Evolutionary conservation across 2,797 vertebrate species (phyloP), one percentile per base, ranked within the genome.

Genomic region (Muscicapa comitata): DNA sequence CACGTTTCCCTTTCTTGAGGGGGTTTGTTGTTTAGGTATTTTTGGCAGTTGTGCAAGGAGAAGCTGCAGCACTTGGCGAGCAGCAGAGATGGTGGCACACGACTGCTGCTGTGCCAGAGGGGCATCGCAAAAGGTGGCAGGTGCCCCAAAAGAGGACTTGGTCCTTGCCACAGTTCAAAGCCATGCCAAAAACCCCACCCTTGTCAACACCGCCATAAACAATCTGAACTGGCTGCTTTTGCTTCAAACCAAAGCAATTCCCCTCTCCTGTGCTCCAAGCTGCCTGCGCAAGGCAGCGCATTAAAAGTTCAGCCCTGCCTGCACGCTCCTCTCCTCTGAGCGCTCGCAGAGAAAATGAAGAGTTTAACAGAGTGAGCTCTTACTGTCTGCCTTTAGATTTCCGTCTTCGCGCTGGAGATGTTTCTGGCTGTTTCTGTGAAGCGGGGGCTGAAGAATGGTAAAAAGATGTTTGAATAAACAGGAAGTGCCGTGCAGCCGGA

Each of bases 401-500:
- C 97, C 91, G 98, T 98, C 97, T 95, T 97, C 97, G 80, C 92
- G 96, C 97, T 95, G 97, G 95, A 96, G 97, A 98, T 97, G 96
- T 96, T 95, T 97, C 97, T 98, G 98, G 97, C 97, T 98, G 98
- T 97, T 97, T 98, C 98, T 98, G 98, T 95, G 97, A 98, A 98
- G 98, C 96, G 97, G 98, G 98, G 98, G 97, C 97, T 98, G 98
- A 97, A 97, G 98, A 98, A 98, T 98, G 98, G 98, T 98, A 98
- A 98, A 98, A 98, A 98, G 98, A 98, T 97, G 98, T 98, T 98
- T 98, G 98, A 99, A 99, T 99, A 99, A 99, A 99, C 99, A 99
- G 99, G 99, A 99, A 99, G 98, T 99, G 98, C 98, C 96, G 98
- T 97, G 98, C 98, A 98, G 98, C 98, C 98, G 97, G 98, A 98